A percentile compares a stretch with the other conserved stretches of the same genome.
Conservation (phyloP, 2,888 invertebrate genomes). For the Cabera pusaria region DNA sequence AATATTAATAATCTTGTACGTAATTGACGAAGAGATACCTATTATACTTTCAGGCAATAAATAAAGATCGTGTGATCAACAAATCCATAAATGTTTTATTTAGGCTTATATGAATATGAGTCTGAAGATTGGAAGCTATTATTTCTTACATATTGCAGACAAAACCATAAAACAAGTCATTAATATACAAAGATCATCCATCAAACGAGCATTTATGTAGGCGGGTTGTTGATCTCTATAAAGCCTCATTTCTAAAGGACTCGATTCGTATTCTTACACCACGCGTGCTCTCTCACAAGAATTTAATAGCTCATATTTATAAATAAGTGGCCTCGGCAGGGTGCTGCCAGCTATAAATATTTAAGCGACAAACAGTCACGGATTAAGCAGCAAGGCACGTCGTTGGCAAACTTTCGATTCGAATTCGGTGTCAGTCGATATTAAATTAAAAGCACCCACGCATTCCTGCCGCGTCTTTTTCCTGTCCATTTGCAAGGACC, state of each 20-base stretch:
- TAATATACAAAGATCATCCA: slow-evolving; percentile 17
- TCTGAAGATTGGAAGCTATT: no score
- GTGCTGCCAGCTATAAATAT: slow-evolving; percentile 57
- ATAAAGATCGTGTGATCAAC: no score
- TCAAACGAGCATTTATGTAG: slow-evolving; percentile 15
- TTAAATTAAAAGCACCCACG: slow-evolving; percentile 83
- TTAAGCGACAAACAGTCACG: slow-evolving; percentile 55
- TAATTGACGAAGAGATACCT: no score
- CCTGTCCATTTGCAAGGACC: slow-evolving; percentile 83
- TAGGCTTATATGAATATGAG: no score
- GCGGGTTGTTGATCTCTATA: slow-evolving; percentile 18
- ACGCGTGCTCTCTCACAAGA: slow-evolving; percentile 38
- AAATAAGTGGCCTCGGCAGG: slow-evolving; percentile 43
- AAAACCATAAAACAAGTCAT: slow-evolving; percentile 4
- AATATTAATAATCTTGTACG: no score
- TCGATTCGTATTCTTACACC: slow-evolving; percentile 28
- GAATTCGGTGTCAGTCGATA: slow-evolving; percentile 81
- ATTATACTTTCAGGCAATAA: no score
- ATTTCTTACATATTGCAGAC: neutral
- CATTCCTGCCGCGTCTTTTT: slow-evolving; percentile 81
- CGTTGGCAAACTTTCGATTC: slow-evolving; percentile 77
- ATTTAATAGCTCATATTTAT: slow-evolving; percentile 52
- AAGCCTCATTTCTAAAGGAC: slow-evolving; percentile 26
- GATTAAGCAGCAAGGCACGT: slow-evolving; percentile 75
- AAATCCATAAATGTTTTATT: no score